Conservation (phyloP, 1,140 invertebrate species). For the Drosophila baimaii region DNA sequence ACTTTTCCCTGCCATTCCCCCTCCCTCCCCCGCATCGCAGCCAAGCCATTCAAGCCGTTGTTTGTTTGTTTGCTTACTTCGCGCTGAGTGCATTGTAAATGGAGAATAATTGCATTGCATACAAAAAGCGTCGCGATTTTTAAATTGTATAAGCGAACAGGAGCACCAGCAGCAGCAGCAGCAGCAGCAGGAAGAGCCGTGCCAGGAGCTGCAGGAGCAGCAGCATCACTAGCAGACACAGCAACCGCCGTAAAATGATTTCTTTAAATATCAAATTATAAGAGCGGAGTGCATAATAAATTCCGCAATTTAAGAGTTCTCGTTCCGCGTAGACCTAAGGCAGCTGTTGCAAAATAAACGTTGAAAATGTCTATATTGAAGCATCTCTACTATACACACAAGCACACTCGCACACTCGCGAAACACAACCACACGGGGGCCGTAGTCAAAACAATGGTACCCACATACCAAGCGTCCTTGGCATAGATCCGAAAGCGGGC, state of each 20-base stretch:
- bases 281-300: conserved; percentile 46
- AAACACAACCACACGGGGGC: conserved; percentile 10
- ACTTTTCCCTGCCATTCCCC: neutral
- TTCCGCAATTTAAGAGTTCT: conserved; percentile 64
- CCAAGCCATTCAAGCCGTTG: conserved; percentile 56
- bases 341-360: conserved; percentile 77
- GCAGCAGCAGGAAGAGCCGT: conserved; percentile 8
- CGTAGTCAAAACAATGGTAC: conserved; percentile 62
- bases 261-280: conserved; percentile 64
- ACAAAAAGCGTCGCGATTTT: conserved; percentile 68
- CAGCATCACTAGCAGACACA: conserved; percentile 11
- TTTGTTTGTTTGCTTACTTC: conserved; percentile 60
- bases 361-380: conserved; percentile 61
- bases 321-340: conserved; percentile 61
- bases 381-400: conserved; percentile 25
- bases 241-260: conserved; percentile 46
- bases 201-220: conserved; percentile 9
- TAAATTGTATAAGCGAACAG: conserved; percentile 64
- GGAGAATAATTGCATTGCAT: conserved; percentile 78
- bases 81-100: conserved; percentile 80
- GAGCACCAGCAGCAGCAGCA: conserved; percentile 17
- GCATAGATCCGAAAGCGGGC: conserved; percentile 58
- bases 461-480: conserved; percentile 63
- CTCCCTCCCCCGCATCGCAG: conserved; percentile 7
- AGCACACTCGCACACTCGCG: neutral